phyloP scores from a whole-genome alignment of 2,797 vertebrate genomes.

The Halcyon smyrnensis region DNA sequence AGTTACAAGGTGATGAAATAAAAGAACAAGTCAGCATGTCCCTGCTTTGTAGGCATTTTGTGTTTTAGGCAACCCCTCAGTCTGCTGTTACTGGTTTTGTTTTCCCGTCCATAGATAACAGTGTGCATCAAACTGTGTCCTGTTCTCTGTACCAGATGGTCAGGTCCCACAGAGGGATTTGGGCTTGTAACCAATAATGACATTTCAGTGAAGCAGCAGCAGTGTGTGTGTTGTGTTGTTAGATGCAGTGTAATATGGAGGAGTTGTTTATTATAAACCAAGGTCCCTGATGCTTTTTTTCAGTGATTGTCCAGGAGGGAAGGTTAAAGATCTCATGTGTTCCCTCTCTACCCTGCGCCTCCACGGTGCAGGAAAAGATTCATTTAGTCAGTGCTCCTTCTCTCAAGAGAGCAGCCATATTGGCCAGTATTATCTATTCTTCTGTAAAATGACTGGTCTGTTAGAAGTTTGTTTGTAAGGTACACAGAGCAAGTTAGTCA shows the following conservation, averaged over 20 bases:
- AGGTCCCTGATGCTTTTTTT: background rate
- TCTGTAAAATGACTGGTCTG: background rate
- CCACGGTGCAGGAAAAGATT: background rate
- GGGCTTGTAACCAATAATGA: conserved; percentile 33
- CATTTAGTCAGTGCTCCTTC: background rate
- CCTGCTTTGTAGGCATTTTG: background rate
- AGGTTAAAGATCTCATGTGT: conserved; percentile 24
- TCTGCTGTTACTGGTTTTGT: background rate
- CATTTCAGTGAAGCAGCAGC: background rate
- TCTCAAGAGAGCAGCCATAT: background rate
- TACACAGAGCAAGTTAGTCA: background rate
- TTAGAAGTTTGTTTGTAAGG: background rate
- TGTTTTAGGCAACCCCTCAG: background rate
- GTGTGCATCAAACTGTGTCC: background rate
- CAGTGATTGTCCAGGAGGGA: background rate
- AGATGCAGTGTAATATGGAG: background rate
- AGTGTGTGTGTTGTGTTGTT: background rate
- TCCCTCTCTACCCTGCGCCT: background rate
- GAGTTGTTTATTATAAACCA: conserved; percentile 12
- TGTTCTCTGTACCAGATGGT: background rate
- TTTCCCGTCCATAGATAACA: background rate
- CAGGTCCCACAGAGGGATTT: conserved; percentile 21
- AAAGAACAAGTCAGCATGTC: background rate
- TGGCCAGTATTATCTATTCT: background rate
- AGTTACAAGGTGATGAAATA: background rate